Conservation (phyloP, 2,113 vertebrate genomes). For the Choloepus hoffmanni region DNA sequence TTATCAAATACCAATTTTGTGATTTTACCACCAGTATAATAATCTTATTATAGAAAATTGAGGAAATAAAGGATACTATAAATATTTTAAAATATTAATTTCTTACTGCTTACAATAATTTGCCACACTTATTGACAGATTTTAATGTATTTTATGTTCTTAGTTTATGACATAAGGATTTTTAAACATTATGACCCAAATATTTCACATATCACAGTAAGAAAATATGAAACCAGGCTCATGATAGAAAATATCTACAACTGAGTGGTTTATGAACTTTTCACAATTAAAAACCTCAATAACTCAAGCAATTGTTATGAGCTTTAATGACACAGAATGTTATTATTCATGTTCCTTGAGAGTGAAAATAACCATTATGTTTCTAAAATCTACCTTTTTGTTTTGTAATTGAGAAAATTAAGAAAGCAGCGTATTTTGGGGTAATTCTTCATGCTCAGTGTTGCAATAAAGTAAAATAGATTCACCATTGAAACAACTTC, state of each 20-base stretch:
- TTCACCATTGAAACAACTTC: not conserved
- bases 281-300: not conserved
- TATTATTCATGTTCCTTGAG: not conserved
- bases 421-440: not conserved
- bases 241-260: not conserved
- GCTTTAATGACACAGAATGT: not conserved
- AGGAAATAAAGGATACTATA: not conserved
- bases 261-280: not conserved
- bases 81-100: slow-evolving; percentile 5
- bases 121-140: not conserved
- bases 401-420: not conserved
- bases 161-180: not conserved
- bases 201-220: not conserved
- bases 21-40: not conserved
- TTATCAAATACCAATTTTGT: slow-evolving; percentile 2
- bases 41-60: not conserved
- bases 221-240: not conserved
- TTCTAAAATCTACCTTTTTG: not conserved
- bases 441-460: not conserved
- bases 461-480: not conserved
- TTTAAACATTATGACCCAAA: not conserved
- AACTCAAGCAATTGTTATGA: not conserved
- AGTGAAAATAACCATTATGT: not conserved
- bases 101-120: not conserved
- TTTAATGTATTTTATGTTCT: not conserved